Percentiles rank a stretch among this genome's conserved stretches.
phyloP scores from a whole-genome alignment of 2,113 vertebrate genomes.

The Archocentrus centrarchus region DNA sequence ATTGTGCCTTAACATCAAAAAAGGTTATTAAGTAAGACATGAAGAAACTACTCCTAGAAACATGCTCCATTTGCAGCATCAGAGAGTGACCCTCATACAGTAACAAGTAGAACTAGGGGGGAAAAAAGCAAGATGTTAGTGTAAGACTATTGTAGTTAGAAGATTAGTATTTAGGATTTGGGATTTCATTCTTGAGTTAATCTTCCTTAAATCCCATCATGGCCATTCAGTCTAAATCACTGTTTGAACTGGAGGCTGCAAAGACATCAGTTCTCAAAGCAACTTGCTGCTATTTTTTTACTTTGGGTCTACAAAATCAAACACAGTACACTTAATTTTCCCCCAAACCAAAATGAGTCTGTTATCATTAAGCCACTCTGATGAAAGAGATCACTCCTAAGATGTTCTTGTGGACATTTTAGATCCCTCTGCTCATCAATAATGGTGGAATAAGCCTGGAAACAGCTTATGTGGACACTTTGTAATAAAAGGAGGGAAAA shows the following conservation, averaged over 20 bases:
- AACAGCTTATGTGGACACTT: constrained; percentile 1
- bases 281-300: not conserved
- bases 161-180: constrained; percentile 27
- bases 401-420: not conserved
- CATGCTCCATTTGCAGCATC: not conserved
- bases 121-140: not conserved
- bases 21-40: not conserved
- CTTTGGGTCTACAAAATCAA: constrained; percentile 14
- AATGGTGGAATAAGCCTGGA: constrained; percentile 12
- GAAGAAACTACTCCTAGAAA: not conserved
- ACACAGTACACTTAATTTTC: constrained; percentile 7
- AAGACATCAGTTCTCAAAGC: constrained; percentile 19
- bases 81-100: constrained; percentile 6
- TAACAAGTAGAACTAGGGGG: not conserved
- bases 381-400: not conserved
- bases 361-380: not conserved
- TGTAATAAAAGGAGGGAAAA: not conserved
- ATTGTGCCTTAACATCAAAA: not conserved
- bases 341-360: not conserved
- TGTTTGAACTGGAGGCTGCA: constrained; percentile 8
- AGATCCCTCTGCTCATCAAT: not conserved
- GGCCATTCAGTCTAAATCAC: not conserved
- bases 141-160: constrained; percentile 24
- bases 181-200: constrained; percentile 42
- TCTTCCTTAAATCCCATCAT: constrained; percentile 25